These are phyloP conservation scores for Lithophane semibrunnea DNA, from an alignment of 2,888 invertebrate species.

Conservation along the genomic window DNA sequence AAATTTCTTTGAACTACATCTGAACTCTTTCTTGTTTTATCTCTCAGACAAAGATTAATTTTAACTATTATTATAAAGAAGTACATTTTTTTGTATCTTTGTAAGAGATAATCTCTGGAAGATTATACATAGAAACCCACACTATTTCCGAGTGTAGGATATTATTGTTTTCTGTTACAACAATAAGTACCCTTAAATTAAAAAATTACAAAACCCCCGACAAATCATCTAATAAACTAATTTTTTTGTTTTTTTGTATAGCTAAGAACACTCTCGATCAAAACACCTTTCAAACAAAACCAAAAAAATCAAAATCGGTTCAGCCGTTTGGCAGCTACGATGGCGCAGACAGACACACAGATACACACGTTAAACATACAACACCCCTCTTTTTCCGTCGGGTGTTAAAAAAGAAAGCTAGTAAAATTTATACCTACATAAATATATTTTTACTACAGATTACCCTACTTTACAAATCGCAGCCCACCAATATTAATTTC, in stretches of 20 bases:
- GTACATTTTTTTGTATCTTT: not conserved
- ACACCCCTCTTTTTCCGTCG: too few relatives aligned
- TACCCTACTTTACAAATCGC: slow-evolving; percentile 7
- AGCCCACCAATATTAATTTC: slow-evolving; percentile 20
- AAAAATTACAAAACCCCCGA: too few relatives aligned
- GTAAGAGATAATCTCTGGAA: not conserved
- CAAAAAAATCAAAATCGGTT: too few relatives aligned
- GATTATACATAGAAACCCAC: not conserved
- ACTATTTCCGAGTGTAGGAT: not conserved
- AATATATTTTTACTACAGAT: slow-evolving; percentile 6
- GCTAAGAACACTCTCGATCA: too few relatives aligned
- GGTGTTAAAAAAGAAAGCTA: not conserved
- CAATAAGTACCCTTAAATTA: too few relatives aligned
- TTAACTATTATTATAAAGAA: not conserved
- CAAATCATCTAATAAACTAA: too few relatives aligned
- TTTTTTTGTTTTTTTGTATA: too few relatives aligned
- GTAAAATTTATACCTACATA: not conserved
- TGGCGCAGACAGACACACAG: too few relatives aligned
- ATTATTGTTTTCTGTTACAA: too few relatives aligned
- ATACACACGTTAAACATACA: too few relatives aligned
- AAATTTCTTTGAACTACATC: not conserved
- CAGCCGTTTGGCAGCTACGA: too few relatives aligned
- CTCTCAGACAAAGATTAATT: not conserved
- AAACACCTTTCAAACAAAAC: too few relatives aligned
- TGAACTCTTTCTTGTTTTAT: not conserved